Evolutionary conservation across 2,888 invertebrate species (phyloP).

Genomic region (Tromatobia lineatoria): DNA sequence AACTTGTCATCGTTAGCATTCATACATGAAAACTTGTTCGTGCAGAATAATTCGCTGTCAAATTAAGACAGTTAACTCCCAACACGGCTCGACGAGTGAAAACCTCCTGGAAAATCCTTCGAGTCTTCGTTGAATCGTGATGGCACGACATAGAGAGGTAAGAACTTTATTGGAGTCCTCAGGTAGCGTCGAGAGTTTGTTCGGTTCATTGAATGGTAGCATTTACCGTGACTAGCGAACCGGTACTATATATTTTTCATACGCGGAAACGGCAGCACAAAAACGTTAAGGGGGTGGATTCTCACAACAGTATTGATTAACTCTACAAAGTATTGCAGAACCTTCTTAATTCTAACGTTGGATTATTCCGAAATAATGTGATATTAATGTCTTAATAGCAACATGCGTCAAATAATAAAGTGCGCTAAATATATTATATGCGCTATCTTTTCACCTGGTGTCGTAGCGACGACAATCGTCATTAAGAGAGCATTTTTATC

Average conservation of each 20-base stretch:
- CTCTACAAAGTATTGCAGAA: conserved; percentile 4
- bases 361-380: not conserved
- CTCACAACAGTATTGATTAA: not conserved
- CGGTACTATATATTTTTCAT: conserved; percentile 30
- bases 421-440: not conserved
- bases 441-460: not conserved
- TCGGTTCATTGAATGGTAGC: conserved; percentile 52
- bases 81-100: not conserved
- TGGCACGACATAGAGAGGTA: not conserved
- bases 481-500: not conserved
- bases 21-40: not conserved
- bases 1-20: not conserved
- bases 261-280: conserved; percentile 17
- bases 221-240: conserved; percentile 39
- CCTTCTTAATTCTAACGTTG: not conserved
- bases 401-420: not conserved
- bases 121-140: not conserved
- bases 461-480: conserved; percentile 8
- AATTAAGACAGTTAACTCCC: conserved; percentile 3
- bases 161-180: conserved; percentile 11
- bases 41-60: not conserved
- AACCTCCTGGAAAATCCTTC: conserved; percentile 25
- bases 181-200: not conserved
- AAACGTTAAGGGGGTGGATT: not conserved
- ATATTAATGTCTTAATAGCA: not conserved